Base-by-base conservation (phyloP, 2,113 vertebrate genomes). In the Dendrocopos noguchii region DNA sequence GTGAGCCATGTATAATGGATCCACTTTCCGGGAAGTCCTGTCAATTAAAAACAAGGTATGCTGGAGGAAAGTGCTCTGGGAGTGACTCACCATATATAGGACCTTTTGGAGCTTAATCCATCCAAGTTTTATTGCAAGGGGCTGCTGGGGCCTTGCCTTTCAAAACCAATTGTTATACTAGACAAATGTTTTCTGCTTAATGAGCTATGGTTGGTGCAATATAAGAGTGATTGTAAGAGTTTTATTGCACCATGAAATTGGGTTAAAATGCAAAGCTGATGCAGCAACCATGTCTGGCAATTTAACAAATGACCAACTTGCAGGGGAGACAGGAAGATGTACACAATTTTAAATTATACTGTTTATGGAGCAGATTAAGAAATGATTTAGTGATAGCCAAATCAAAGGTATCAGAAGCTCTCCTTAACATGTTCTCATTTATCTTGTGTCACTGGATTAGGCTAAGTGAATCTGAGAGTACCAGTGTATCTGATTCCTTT, bases 91-190 rank as follows among this genome's bases (percentile, higher is more conserved):
- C 27, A 20, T 15, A 70, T 68, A n/a, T 91, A 83, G 29, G 44
- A 76, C 67, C 52, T 87, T 68, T 82, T 5, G 19, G 74, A 80
- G 34, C 34, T 68, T 88, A 68, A 63, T 53, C 65, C 28, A 60
- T 22, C 22, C 36, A 18, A 34, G n/a, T 25, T 92, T 92, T 87
- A 71, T 64, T 79, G 68, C 21, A 56, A 61, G 56, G 61, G 33
- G 7, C 68, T 93, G 68, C 65, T 77, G 20, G 68, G 72, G 36
- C 56, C 71, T 67, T 60, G 53, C 52, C 47, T 90, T 60, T 68
- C 61, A 86, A 90, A 96, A 85, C 94, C 76, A 75, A 75, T 89
- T 90, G 57, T 86, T 64, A 47, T 19, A 11, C 67, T 67, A 47
- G 79, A 53, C 55, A 80, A 17, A 74, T 72, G 70, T 80, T 88